phyloP scores from a whole-genome alignment of 2,797 vertebrate species.

The Trematomus bernacchii region DNA sequence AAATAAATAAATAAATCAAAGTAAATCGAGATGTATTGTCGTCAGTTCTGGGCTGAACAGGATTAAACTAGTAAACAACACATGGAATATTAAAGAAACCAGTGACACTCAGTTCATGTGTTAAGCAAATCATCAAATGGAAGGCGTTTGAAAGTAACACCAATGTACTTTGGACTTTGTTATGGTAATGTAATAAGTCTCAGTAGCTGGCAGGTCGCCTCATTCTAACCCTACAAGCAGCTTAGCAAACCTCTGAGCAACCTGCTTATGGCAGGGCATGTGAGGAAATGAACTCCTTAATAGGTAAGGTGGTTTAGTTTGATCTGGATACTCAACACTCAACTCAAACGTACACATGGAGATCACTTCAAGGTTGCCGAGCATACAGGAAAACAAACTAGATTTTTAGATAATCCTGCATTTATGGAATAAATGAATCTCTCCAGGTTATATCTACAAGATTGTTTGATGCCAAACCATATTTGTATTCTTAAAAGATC shows the following conservation, averaged over 20 bases:
- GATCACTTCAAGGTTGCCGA: background rate
- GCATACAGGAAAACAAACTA: background rate
- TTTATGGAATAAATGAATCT: background rate
- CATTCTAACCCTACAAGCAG: constrained; percentile 78
- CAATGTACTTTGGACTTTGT: constrained; percentile 19
- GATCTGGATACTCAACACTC: constrained; percentile 30
- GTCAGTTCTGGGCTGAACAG: background rate
- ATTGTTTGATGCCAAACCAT: background rate
- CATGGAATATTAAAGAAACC: constrained; percentile 20
- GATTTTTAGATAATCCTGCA: background rate
- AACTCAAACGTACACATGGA: constrained; percentile 1
- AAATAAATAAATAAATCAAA: background rate
- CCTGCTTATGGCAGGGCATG: constrained; percentile 72
- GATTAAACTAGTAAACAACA: constrained; percentile 25
- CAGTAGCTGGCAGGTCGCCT: constrained; percentile 57
- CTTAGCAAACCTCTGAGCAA: constrained; percentile 80
- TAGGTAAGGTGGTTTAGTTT: constrained; percentile 37
- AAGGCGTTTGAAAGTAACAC: constrained; percentile 28
- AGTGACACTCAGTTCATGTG: constrained; percentile 16
- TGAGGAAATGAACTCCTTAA: constrained; percentile 65
- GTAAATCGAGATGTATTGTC: background rate
- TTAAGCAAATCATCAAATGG: constrained; percentile 18
- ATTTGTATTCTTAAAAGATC: background rate
- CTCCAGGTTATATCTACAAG: constrained; percentile 1
- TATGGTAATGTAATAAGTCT: constrained; percentile 58